phyloP scores from a whole-genome alignment of 2,797 vertebrate species.

The Masticophis lateralis region DNA sequence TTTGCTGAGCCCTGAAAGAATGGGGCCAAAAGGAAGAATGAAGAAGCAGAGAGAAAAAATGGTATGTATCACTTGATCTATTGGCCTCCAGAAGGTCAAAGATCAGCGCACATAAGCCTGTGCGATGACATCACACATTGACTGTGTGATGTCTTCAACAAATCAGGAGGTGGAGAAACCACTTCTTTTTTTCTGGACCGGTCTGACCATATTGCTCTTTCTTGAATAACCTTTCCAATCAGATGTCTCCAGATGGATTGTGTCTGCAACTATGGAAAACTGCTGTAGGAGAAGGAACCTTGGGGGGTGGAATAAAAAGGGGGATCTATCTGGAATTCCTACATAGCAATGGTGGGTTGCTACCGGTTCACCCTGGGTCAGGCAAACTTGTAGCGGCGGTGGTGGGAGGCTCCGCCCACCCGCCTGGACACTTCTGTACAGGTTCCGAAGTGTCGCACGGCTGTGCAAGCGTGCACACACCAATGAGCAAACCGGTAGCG shows the following conservation, averaged over 20 bases:
- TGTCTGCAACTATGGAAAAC: not conserved
- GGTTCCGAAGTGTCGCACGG: rapidly evolving
- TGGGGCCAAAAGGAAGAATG: slow-evolving; percentile 48
- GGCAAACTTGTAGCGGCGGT: too few species aligned
- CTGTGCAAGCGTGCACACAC: too few species aligned
- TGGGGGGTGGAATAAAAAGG: not conserved
- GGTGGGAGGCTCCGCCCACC: too few species aligned
- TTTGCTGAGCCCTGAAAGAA: slow-evolving; percentile 51
- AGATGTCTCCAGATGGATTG: not conserved
- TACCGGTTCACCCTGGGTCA: too few species aligned
- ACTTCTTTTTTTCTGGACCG: not conserved
- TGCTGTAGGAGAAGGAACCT: not conserved
- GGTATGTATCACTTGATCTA: slow-evolving; percentile 63
- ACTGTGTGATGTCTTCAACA: slow-evolving; percentile 28
- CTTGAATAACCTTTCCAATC: not conserved
- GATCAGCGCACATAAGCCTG: slow-evolving; percentile 45
- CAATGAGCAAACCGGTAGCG: too few species aligned
- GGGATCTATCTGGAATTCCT: not conserved
- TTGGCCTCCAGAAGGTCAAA: slow-evolving; percentile 57
- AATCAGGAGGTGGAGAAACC: not conserved
- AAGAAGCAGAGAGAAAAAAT: slow-evolving; percentile 60
- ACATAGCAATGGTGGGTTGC: not conserved
- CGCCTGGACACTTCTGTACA: too few species aligned
- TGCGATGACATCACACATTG: too few species aligned
- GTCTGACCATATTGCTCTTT: not conserved